phyloP scores from a whole-genome alignment of 2,888 invertebrate species.

The Ichneumoninae sp. region DNA sequence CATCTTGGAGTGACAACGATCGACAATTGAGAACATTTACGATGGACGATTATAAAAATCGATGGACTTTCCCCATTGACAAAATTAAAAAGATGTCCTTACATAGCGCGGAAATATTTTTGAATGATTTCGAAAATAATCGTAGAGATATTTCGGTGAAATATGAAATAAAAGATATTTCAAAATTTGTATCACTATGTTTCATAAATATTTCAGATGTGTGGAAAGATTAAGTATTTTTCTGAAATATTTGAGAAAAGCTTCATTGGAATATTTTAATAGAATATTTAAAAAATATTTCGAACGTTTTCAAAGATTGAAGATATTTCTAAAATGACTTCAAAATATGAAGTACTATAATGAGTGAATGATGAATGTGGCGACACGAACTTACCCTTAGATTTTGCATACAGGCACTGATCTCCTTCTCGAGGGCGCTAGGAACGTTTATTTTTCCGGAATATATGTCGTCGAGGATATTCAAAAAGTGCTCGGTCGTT shows the following conservation, averaged over 20 bases:
- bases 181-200: too few species aligned
- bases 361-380: background rate
- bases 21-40: background rate
- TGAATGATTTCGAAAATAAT: too few species aligned
- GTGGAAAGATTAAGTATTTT: too few species aligned
- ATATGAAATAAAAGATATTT: too few species aligned
- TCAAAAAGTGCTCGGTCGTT: constrained; percentile 86
- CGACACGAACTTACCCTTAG: constrained; percentile 85
- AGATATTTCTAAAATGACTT: too few species aligned
- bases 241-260: too few species aligned
- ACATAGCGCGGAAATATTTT: background rate
- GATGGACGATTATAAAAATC: constrained; percentile 9
- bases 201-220: too few species aligned
- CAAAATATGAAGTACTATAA: background rate
- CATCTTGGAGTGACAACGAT: background rate
- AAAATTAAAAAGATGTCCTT: constrained; percentile 53
- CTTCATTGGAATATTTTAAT: too few species aligned
- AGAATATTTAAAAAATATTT: too few species aligned
- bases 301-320: too few species aligned
- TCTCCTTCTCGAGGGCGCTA: constrained; percentile 86
- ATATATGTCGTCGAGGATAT: constrained; percentile 87
- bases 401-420: constrained; percentile 85
- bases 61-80: background rate
- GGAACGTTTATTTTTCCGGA: constrained; percentile 86
- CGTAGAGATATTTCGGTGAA: too few species aligned